phyloP scores from a whole-genome alignment of 1,140 invertebrate species.

The Gryon sp. region DNA sequence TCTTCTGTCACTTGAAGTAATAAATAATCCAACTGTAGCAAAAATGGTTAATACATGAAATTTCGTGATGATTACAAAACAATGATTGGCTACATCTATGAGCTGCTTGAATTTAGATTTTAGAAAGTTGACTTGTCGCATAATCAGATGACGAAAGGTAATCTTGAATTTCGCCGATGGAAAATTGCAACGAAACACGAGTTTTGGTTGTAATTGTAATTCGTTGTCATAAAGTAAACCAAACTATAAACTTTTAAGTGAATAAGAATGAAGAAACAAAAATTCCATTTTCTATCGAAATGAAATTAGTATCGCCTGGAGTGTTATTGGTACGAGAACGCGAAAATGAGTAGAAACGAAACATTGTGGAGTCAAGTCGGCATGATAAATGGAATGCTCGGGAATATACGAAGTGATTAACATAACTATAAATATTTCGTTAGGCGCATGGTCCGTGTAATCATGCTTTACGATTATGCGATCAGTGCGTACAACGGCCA shows the following conservation, averaged over 20 bases:
- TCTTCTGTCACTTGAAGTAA: too few species aligned
- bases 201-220: conserved; percentile 20
- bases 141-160: conserved; percentile 52
- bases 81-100: conserved; percentile 4
- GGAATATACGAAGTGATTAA: conserved; percentile 47
- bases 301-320: conserved; percentile 2
- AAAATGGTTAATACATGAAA: neutral
- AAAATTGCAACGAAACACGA: conserved; percentile 21
- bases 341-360: conserved; percentile 34
- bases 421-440: conserved; percentile 60
- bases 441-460: conserved; percentile 31
- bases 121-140: conserved; percentile 37
- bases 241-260: too few species aligned
- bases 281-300: too few species aligned
- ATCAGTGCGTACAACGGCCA: conserved; percentile 32
- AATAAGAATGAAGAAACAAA: too few species aligned
- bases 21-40: too few species aligned
- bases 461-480: conserved; percentile 53
- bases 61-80: conserved; percentile 7
- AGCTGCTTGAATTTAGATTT: conserved; percentile 31
- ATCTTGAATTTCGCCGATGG: conserved; percentile 34
- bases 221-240: neutral
- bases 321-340: neutral
- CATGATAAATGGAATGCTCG: conserved; percentile 38
- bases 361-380: neutral